Percentiles rank a stretch among this genome's conserved stretches.
phyloP scores from a whole-genome alignment of 2,113 vertebrate species.

The Miniopterus natalensis region DNA sequence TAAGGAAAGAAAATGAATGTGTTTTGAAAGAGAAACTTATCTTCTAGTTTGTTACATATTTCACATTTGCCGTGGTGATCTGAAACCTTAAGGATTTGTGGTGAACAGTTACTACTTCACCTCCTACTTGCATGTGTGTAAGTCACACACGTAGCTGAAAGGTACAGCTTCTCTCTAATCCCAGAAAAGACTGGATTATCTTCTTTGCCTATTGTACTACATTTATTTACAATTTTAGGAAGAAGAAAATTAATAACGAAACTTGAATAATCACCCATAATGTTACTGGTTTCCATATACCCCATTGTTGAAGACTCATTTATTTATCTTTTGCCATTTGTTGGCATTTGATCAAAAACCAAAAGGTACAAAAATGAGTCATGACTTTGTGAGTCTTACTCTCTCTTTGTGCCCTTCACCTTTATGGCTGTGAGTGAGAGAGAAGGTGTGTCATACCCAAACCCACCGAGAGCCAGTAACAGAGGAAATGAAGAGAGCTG shows the following conservation, averaged over 20 bases:
- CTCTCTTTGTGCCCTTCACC: slow-evolving; percentile 59
- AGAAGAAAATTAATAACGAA: slow-evolving; percentile 77
- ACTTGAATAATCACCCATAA: slow-evolving; percentile 60
- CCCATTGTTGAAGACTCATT: slow-evolving; percentile 65
- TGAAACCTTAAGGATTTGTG: not conserved
- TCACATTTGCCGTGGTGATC: not conserved
- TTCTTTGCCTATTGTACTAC: not conserved
- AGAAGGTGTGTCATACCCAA: slow-evolving; percentile 68
- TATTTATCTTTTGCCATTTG: slow-evolving; percentile 78
- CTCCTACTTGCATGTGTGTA: not conserved
- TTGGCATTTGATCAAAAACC: slow-evolving; percentile 80
- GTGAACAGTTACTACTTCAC: not conserved
- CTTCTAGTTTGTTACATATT: slow-evolving; percentile 17
- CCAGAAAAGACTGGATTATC: not conserved
- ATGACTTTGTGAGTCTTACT: slow-evolving; percentile 65
- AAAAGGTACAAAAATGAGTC: slow-evolving; percentile 80
- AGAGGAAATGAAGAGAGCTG: slow-evolving; percentile 64
- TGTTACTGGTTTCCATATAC: slow-evolving; percentile 70
- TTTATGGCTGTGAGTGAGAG: slow-evolving; percentile 58
- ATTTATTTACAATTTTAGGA: slow-evolving; percentile 70
- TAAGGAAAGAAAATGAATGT: slow-evolving; percentile 33
- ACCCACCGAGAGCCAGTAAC: slow-evolving; percentile 65
- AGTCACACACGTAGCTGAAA: not conserved
- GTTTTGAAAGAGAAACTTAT: slow-evolving; percentile 47
- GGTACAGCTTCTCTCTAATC: not conserved